Evolutionary conservation across 2,888 invertebrate genomes (phyloP).

Genomic region (Ellobium chinense): DNA sequence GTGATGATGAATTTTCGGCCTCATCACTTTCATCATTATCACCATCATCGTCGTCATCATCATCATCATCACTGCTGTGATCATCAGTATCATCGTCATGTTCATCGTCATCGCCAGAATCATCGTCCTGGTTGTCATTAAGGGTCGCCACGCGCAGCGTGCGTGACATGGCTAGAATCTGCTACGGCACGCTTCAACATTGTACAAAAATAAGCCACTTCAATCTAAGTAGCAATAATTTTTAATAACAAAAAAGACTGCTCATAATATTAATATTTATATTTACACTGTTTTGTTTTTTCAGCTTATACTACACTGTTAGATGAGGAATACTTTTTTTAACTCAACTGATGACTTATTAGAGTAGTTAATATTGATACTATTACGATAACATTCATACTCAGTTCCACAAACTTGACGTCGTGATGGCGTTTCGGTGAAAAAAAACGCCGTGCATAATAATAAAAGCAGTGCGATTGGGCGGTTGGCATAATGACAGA

Average conservation of each 20-base stretch:
- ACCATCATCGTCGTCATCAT: slow-evolving; percentile 6
- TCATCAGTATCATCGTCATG: slow-evolving; percentile 26
- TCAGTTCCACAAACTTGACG: no score
- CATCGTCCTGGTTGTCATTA: slow-evolving; percentile 14
- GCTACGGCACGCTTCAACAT: neutral
- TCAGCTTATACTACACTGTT: neutral
- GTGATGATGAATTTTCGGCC: neutral
- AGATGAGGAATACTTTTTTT: no score
- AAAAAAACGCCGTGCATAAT: no score
- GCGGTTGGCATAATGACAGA: no score
- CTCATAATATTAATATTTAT: slow-evolving; percentile 13
- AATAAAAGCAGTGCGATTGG: no score
- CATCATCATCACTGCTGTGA: slow-evolving; percentile 28
- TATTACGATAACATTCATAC: no score
- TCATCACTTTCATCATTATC: slow-evolving; percentile 14
- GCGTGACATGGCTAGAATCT: neutral
- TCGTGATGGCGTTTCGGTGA: no score
- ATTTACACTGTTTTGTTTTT: slow-evolving; percentile 10
- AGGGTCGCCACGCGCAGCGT: no score
- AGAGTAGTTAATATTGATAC: no score
- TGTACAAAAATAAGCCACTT: neutral
- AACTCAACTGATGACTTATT: no score
- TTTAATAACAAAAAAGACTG: slow-evolving; percentile 18
- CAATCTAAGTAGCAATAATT: slow-evolving; percentile 19
- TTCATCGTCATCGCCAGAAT: slow-evolving; percentile 26